Evolutionary conservation across 2,797 vertebrate genomes (phyloP).

Genomic region (Morus bassanus): DNA sequence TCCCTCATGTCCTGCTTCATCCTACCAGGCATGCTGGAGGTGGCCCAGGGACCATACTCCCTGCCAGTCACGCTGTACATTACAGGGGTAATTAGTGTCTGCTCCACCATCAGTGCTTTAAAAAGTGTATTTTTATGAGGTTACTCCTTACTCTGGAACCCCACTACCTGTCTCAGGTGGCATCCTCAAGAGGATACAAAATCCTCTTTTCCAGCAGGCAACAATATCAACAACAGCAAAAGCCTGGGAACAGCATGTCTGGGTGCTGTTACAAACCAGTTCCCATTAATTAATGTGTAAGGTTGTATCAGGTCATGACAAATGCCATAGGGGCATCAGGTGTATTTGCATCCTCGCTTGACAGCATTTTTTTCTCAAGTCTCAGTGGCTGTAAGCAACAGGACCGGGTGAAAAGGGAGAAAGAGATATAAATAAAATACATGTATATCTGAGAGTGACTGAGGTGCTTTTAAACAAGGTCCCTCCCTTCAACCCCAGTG

Average conservation of each 20-base stretch:
- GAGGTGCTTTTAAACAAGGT: background rate
- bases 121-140: background rate
- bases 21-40: rapidly evolving
- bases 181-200: background rate
- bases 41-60: background rate
- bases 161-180: background rate
- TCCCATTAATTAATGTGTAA: background rate
- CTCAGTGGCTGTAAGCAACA: background rate
- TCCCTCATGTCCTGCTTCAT: background rate
- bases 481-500: rapidly evolving
- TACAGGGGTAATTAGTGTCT: background rate
- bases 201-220: background rate
- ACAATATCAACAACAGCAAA: background rate
- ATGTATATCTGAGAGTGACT: background rate
- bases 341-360: background rate
- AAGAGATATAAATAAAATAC: background rate
- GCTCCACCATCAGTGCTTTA: background rate
- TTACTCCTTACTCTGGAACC: background rate
- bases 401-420: background rate
- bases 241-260: background rate
- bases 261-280: background rate
- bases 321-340: background rate
- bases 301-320: background rate
- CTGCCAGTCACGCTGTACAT: background rate
- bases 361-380: background rate